Conservation (phyloP, 2,797 vertebrate species). For the Pseudochromis fuscus region DNA sequence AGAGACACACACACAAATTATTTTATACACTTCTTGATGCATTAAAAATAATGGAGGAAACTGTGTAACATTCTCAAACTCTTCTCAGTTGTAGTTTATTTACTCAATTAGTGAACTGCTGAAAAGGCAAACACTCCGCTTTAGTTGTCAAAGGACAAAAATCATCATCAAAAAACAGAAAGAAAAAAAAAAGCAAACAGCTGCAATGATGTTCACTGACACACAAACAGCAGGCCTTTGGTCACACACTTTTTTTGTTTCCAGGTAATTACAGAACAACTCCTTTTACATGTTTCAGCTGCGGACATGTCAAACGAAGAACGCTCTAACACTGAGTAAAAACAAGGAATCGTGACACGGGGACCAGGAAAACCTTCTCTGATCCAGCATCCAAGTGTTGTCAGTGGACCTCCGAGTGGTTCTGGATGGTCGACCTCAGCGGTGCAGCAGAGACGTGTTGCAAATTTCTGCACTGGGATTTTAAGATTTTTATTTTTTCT, state of each 20-base stretch:
- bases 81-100: slow-evolving; percentile 78
- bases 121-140: slow-evolving; percentile 73
- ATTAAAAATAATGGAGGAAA: slow-evolving; percentile 30
- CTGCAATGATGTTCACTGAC: slow-evolving; percentile 31
- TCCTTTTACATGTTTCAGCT: background rate
- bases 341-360: background rate
- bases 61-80: slow-evolving; percentile 57
- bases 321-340: background rate
- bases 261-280: slow-evolving; percentile 9
- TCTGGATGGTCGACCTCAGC: background rate
- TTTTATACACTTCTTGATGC: background rate
- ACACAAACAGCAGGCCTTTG: slow-evolving; percentile 46
- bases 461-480: background rate
- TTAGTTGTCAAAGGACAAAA: slow-evolving; percentile 52
- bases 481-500: background rate
- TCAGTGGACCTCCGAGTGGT: too few relatives aligned
- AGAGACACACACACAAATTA: too few relatives aligned
- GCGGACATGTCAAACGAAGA: background rate
- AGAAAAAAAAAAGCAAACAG: slow-evolving; percentile 51
- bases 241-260: slow-evolving; percentile 53
- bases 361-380: background rate
- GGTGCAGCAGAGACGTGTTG: background rate
- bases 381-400: too few relatives aligned
- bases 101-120: slow-evolving; percentile 72
- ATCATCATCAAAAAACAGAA: slow-evolving; percentile 6